Percentiles rank a stretch among this genome's conserved stretches.
phyloP scores from a whole-genome alignment of 2,113 vertebrate genomes.

The Cepphus grylle region DNA sequence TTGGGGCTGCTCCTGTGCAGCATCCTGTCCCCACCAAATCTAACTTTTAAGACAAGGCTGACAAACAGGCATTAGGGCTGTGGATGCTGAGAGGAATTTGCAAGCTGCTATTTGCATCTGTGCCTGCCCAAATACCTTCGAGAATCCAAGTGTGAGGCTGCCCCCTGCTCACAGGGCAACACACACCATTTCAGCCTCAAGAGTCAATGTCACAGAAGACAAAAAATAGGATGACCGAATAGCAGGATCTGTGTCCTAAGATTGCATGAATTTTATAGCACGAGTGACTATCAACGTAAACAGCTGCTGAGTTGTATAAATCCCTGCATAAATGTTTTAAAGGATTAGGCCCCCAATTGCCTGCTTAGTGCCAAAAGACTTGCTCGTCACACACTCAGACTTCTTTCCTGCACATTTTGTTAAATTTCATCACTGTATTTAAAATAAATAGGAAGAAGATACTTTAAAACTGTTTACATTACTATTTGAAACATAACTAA shows the following conservation, averaged over 20 bases:
- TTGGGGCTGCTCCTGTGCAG: not conserved
- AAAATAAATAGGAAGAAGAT: not conserved
- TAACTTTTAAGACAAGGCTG: not conserved
- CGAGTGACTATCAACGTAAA: not conserved
- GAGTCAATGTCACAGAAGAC: not conserved
- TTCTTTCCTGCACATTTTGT: not conserved
- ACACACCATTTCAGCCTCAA: not conserved
- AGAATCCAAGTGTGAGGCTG: not conserved
- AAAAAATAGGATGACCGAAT: not conserved
- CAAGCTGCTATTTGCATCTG: not conserved
- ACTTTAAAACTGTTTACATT: not conserved
- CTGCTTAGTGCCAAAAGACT: not conserved
- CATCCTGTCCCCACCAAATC: not conserved
- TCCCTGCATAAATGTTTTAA: not conserved
- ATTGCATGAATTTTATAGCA: not conserved
- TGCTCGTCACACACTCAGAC: not conserved
- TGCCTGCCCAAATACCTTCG: not conserved
- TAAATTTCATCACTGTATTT: not conserved
- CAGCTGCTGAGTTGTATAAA: not conserved
- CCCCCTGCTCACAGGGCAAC: not conserved
- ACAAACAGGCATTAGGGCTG: not conserved
- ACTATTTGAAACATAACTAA: not conserved
- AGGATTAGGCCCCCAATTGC: not conserved
- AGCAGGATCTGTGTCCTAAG: not conserved
- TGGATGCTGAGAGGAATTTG: not conserved